Evolutionary conservation across 2,888 invertebrate species (phyloP).

Genomic region (Monoplex corrugatus): DNA sequence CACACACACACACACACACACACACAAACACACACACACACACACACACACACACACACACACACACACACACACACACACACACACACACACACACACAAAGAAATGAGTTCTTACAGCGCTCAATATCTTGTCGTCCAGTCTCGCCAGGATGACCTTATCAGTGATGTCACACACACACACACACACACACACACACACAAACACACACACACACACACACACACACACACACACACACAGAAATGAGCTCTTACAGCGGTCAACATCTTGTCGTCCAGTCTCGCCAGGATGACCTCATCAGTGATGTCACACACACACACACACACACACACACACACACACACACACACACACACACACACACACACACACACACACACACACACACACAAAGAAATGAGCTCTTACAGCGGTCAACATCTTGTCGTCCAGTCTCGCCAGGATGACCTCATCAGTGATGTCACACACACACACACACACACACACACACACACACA

Average conservation of each 20-base stretch:
- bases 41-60: not conserved
- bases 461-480: not conserved
- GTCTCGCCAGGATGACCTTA: too few relatives aligned
- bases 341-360: not conserved
- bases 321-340: not conserved
- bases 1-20: not conserved
- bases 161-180: not conserved
- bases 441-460: too few relatives aligned
- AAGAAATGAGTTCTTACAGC: too few relatives aligned
- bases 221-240: not conserved
- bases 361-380: not conserved
- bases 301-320: not conserved
- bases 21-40: not conserved
- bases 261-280: conserved; percentile 72
- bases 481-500: not conserved
- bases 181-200: not conserved
- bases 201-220: not conserved
- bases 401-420: too few relatives aligned
- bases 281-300: conserved; percentile 61
- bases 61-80: not conserved
- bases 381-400: not conserved
- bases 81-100: not conserved
- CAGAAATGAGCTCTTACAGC: conserved; percentile 58
- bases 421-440: too few relatives aligned
- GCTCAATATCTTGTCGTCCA: too few relatives aligned